These are phyloP conservation scores for Alfaro cultratus DNA, from an alignment of 2,797 vertebrate genomes.

Conservation along the genomic window DNA sequence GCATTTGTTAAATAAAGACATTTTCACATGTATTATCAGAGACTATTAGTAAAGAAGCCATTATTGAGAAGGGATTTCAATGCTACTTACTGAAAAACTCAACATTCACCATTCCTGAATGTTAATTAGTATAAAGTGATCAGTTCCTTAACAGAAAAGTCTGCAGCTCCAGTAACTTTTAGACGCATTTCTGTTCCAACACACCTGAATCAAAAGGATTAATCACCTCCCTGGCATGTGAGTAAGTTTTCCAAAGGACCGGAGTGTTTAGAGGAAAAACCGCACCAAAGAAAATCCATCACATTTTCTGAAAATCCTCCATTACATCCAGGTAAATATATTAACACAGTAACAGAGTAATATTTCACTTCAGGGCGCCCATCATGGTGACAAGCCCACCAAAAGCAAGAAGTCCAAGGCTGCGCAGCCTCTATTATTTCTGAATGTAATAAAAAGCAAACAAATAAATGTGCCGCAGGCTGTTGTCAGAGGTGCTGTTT, in stretches of 20 bases:
- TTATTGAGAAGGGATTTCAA: not conserved
- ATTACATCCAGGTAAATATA: not conserved
- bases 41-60: not conserved
- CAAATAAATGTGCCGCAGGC: slow-evolving; percentile 26
- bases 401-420: slow-evolving; percentile 24
- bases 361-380: not conserved
- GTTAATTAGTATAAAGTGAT: not conserved
- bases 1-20: not conserved
- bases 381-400: slow-evolving; percentile 21
- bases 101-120: not conserved
- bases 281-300: not conserved
- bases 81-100: not conserved
- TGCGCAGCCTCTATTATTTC: slow-evolving; percentile 20
- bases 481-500: slow-evolving; percentile 29
- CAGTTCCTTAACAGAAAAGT: not conserved
- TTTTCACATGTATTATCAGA: not conserved
- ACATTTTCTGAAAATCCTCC: not conserved
- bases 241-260: not conserved
- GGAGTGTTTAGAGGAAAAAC: not conserved
- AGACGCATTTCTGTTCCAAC: not conserved
- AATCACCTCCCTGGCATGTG: not conserved
- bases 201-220: not conserved
- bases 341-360: not conserved
- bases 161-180: not conserved
- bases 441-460: slow-evolving; percentile 35